Percentiles rank a stretch among this genome's conserved stretches.
phyloP scores from a whole-genome alignment of 2,113 vertebrate species.

The Maccullochella peelii region DNA sequence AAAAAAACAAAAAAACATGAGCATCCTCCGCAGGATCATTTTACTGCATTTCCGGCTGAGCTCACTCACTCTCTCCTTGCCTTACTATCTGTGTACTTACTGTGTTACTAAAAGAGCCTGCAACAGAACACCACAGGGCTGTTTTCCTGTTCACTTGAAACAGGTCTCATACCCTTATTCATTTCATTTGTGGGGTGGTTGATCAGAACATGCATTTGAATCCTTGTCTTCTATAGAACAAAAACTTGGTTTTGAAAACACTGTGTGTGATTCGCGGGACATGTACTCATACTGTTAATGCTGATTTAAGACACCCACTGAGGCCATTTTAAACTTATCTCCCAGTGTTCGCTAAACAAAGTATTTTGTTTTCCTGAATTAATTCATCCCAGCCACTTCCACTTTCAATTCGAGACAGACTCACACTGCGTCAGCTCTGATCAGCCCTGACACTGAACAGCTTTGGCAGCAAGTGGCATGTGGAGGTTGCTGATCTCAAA shows the following conservation, averaged over 20 bases:
- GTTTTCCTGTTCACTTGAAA: slow-evolving; percentile 5
- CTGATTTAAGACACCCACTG: not conserved
- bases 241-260: not conserved
- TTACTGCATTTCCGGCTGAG: slow-evolving; percentile 43
- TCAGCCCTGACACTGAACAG: slow-evolving; percentile 13
- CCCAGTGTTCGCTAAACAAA: not conserved
- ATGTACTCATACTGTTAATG: not conserved
- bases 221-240: not conserved
- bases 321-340: not conserved
- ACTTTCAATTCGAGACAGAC: not conserved
- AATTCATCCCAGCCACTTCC: not conserved
- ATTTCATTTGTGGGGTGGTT: not conserved
- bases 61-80: not conserved
- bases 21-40: slow-evolving; percentile 16
- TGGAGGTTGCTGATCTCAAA: slow-evolving; percentile 20
- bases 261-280: not conserved
- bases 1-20: not conserved
- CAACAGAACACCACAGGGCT: slow-evolving; percentile 25
- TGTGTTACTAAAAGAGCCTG: slow-evolving; percentile 11
- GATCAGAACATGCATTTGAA: not conserved
- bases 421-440: not conserved
- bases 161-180: not conserved
- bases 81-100: not conserved
- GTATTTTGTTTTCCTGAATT: not conserved
- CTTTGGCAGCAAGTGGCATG: slow-evolving; percentile 30